These are phyloP conservation scores for Tylochromis polylepis DNA, from an alignment of 2,113 vertebrate genomes.

Conservation along the genomic window DNA sequence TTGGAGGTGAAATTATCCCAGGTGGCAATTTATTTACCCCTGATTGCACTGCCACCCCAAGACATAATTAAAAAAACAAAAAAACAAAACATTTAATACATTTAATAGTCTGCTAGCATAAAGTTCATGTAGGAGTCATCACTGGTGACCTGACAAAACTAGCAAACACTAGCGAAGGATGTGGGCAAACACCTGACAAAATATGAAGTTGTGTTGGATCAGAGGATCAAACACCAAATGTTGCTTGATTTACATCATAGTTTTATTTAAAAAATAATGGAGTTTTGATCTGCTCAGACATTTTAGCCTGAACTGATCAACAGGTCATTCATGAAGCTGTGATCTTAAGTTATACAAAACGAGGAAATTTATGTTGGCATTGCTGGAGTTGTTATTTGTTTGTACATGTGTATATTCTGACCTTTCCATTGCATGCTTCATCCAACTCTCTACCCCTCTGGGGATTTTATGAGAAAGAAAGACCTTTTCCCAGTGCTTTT, in stretches of 20 bases:
- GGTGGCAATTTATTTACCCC: not conserved
- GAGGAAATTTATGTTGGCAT: not conserved
- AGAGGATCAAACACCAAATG: not conserved
- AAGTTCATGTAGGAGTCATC: not conserved
- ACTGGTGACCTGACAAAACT: not conserved
- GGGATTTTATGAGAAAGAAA: not conserved
- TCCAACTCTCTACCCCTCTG: not conserved
- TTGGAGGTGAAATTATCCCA: rapidly evolving
- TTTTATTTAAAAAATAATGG: not conserved
- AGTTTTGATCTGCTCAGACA: not conserved
- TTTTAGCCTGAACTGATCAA: not conserved
- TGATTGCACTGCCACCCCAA: not conserved
- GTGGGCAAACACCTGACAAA: not conserved
- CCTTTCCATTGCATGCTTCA: not conserved
- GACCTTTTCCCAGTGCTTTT: not conserved
- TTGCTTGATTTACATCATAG: not conserved
- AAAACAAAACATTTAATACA: not conserved
- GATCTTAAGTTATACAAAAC: not conserved
- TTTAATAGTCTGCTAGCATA: not conserved
- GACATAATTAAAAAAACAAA: not conserved
- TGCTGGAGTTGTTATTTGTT: not conserved
- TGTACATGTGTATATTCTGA: not conserved
- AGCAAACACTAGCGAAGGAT: not conserved
- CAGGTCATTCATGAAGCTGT: not conserved
- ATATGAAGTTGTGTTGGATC: not conserved